Conservation (phyloP, 2,113 vertebrate genomes). For the Limnothrissa miodon region DNA sequence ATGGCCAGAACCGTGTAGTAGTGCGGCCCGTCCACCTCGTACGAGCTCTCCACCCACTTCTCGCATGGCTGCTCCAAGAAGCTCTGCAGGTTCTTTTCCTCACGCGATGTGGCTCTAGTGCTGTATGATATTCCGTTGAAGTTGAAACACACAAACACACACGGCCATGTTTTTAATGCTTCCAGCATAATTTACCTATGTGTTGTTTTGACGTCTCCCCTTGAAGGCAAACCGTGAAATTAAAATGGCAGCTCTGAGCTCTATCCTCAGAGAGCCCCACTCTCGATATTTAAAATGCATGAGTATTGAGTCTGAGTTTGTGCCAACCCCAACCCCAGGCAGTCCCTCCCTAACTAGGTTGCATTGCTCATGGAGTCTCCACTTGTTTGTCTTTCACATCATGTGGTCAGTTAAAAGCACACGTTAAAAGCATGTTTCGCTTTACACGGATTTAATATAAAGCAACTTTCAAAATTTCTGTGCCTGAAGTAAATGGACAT, state of each 20-base stretch:
- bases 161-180: not conserved
- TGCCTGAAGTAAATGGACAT: too few species aligned
- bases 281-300: slow-evolving; percentile 6
- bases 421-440: too few species aligned
- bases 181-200: not conserved
- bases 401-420: not conserved
- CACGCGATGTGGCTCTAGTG: slow-evolving; percentile 91
- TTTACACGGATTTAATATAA: too few species aligned
- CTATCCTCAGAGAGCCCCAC: not conserved
- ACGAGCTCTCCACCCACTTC: slow-evolving; percentile 94
- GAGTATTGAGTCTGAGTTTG: not conserved
- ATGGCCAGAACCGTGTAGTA: slow-evolving; percentile 92
- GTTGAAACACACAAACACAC: not conserved
- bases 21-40: slow-evolving; percentile 93
- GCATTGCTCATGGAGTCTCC: not conserved
- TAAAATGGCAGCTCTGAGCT: not conserved
- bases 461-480: too few species aligned
- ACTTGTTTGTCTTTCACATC: not conserved
- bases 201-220: not conserved
- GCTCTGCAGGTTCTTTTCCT: slow-evolving; percentile 95
- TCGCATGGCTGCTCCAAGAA: slow-evolving; percentile 95
- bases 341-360: not conserved
- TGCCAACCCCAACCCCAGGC: not conserved
- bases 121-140: slow-evolving; percentile 57
- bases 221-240: not conserved